Evolutionary conservation across 1,140 invertebrate genomes (phyloP).

Genomic region (Penaeus vannamei): DNA sequence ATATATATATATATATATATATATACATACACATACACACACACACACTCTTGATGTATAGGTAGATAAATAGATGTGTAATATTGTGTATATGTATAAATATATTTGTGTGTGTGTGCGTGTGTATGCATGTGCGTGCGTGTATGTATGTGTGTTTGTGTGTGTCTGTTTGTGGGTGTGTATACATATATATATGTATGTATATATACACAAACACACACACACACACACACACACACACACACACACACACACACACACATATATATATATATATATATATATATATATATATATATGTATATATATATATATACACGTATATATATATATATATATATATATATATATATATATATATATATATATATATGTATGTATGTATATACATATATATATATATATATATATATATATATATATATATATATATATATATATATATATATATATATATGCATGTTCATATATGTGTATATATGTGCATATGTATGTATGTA

Average conservation of each 20-base stretch:
- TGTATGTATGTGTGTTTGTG: not conserved
- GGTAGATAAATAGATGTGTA: not conserved
- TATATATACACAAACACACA: constrained; percentile 18
- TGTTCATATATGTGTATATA: too few relatives aligned
- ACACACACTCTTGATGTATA: not conserved
- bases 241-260: not conserved
- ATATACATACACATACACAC: constrained; percentile 23
- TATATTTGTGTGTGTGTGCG: not conserved
- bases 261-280: not conserved
- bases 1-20: constrained; percentile 14
- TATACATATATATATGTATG: constrained; percentile 45
- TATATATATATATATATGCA: too few relatives aligned
- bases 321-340: too few relatives aligned
- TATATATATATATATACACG: not conserved
- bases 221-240: not conserved
- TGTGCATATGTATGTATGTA: too few relatives aligned
- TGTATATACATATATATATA: too few relatives aligned
- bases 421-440: too few relatives aligned
- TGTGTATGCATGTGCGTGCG: not conserved
- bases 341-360: too few relatives aligned
- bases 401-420: too few relatives aligned
- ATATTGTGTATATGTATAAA: not conserved
- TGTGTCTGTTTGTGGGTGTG: not conserved
- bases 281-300: not conserved
- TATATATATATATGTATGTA: too few relatives aligned